phyloP scores from a whole-genome alignment of 2,888 invertebrate species.

The Drosophila lacicola region DNA sequence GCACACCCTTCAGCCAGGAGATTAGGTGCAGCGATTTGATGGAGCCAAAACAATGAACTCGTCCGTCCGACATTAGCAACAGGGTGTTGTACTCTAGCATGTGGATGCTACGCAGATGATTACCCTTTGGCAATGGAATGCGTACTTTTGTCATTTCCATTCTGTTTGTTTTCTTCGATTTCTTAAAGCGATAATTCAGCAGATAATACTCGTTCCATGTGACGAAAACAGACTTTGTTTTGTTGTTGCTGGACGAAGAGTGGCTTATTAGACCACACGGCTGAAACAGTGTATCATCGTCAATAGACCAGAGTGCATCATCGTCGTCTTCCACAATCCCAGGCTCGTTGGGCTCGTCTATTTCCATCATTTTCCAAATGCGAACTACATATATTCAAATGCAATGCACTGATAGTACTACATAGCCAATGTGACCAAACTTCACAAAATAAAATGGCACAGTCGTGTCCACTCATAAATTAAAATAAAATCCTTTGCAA shows the following conservation, averaged over 20 bases:
- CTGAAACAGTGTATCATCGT: slow-evolving; percentile 81
- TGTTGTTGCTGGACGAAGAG: slow-evolving; percentile 71
- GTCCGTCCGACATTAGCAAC: slow-evolving; percentile 77
- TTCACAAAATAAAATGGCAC: not conserved
- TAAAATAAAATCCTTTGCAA: not conserved
- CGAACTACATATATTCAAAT: slow-evolving; percentile 28
- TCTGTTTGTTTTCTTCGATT: slow-evolving; percentile 51
- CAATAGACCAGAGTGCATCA: slow-evolving; percentile 76
- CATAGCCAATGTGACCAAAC: slow-evolving; percentile 35
- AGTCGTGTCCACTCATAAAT: not conserved
- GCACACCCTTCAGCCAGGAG: slow-evolving; percentile 76
- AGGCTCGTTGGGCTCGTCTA: slow-evolving; percentile 4
- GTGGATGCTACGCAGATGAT: slow-evolving; percentile 67
- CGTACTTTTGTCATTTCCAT: slow-evolving; percentile 76
- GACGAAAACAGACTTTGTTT: slow-evolving; percentile 79
- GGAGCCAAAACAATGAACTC: slow-evolving; percentile 82
- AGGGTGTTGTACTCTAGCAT: slow-evolving; percentile 83
- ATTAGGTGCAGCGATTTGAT: slow-evolving; percentile 80
- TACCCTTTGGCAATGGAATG: slow-evolving; percentile 59
- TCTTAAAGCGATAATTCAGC: slow-evolving; percentile 83
- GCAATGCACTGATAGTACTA: slow-evolving; percentile 5
- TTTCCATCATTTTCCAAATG: slow-evolving; percentile 31
- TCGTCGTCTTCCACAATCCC: slow-evolving; percentile 22
- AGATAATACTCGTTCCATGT: slow-evolving; percentile 83
- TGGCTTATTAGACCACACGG: slow-evolving; percentile 80